Conservation (phyloP, 2,888 invertebrate species). For the Prosapia bicincta region DNA sequence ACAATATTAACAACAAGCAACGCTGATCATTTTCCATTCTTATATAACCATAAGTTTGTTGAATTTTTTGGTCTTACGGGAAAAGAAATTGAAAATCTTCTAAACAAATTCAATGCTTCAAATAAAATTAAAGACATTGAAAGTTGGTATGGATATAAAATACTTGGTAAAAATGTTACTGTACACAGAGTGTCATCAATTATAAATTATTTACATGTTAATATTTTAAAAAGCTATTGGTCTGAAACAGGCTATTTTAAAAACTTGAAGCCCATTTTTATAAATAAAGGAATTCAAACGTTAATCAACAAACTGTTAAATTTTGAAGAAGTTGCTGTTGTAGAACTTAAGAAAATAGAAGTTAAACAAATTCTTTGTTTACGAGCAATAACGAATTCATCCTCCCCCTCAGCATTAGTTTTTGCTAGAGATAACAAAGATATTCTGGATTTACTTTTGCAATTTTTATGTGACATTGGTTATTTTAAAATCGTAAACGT, state of each 20-base stretch:
- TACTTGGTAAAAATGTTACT: neutral
- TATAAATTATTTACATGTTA: neutral
- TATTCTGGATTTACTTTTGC: neutral
- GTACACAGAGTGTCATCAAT: neutral
- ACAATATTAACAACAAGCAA: neutral
- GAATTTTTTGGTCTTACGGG: neutral
- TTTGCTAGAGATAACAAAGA: neutral
- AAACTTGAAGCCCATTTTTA: neutral
- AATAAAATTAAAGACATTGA: neutral
- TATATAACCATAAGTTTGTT: constrained; percentile 2
- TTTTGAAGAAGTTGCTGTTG: neutral
- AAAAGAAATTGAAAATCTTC: neutral
- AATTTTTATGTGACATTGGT: neutral
- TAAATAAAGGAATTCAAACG: neutral
- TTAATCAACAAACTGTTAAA: neutral
- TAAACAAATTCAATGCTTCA: neutral
- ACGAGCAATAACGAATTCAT: neutral
- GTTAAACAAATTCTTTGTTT: neutral
- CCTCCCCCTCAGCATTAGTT: neutral
- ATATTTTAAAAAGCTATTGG: neutral
- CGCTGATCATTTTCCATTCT: neutral
- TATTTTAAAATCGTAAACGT: neutral
- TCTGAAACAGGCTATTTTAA: neutral
- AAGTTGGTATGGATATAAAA: neutral
- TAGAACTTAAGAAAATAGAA: neutral